Evolutionary conservation across 64 coral and sea anemone species (phyloP).

Genomic region (Montipora capricornis): DNA sequence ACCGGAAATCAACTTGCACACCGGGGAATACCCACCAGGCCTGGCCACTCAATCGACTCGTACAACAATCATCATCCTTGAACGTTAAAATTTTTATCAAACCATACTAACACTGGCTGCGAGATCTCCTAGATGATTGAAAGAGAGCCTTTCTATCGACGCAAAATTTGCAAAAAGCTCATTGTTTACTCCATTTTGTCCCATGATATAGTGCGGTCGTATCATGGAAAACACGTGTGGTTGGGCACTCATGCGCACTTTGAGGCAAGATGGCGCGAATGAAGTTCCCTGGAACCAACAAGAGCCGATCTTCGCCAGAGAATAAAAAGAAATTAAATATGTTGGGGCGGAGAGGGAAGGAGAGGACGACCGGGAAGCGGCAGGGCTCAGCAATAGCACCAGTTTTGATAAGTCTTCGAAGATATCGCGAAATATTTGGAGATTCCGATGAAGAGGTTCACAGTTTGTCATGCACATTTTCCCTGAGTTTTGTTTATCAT

Average conservation of each 20-base stretch:
- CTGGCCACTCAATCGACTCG: constrained; percentile 18
- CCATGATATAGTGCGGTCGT: constrained; percentile 67
- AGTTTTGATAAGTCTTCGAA: constrained; percentile 79
- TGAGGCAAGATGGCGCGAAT: constrained; percentile 98
- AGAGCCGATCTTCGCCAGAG: constrained; percentile 63
- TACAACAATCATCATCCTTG: not conserved
- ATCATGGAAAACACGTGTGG: constrained; percentile 37
- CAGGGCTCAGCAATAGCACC: constrained; percentile 62
- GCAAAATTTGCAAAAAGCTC: not conserved
- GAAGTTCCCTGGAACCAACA: constrained; percentile 86
- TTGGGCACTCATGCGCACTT: constrained; percentile 74
- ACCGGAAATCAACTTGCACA: not conserved
- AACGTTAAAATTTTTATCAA: not conserved
- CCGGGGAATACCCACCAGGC: constrained; percentile 52
- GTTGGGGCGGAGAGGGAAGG: constrained; percentile 62
- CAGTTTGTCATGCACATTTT: constrained; percentile 33
- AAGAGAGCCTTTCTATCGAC: not conserved
- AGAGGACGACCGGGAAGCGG: not conserved
- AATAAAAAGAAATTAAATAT: constrained; percentile 72
- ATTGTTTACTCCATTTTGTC: constrained; percentile 60
- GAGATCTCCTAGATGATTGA: not conserved
- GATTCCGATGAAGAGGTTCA: constrained; percentile 98
- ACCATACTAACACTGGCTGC: not conserved
- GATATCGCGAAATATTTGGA: constrained; percentile 99
- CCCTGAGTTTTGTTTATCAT: constrained; percentile 65